Evolutionary conservation across 1,140 invertebrate species (phyloP), one percentile per base, ranked within the genome.

Genomic region (Ceratina japonica): DNA sequence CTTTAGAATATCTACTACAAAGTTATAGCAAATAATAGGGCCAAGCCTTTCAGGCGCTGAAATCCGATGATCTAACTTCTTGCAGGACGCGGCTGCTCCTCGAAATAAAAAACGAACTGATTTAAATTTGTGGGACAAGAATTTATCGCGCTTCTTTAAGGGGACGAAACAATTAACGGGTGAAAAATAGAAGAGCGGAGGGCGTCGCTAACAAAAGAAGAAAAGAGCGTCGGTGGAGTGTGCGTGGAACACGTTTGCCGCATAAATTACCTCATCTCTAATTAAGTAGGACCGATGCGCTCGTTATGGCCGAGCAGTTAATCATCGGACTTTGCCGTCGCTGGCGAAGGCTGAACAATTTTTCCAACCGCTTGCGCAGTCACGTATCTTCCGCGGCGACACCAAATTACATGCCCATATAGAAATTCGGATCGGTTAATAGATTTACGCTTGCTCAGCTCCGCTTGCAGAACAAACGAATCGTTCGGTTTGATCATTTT

Each of bases 221-320:
- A 84, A 68, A 49, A 68, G 27, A 65, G 44, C n/a, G 56, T 68
- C 49, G 52, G 13, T 54, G 22, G n/a, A 59, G 79, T 24, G 79
- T 24, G 68, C 52, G 59, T 74, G 63, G 72, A 68, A 75, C 78
- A 56, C 82, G 82, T 84, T 63, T 70, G 59, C 24, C 74, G 83
- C 80, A 85, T 85, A 85, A 85, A 84, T 85, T 85, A 81, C 59
- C 59, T 51, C 70, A 85, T 85, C 83, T 84, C 83, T 84, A 85
- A 85, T 85, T 85, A 85, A 85, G 79, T 81, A 85, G 64, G 27
- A 58, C 59, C 72, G 72, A 84, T 81, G 82, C 72, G 71, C 64
- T 73, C 80, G 83, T 85, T 85, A 84, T 54, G 59, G 75, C 63
- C 70, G 73, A 81, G 79, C 54, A 72, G 71, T 85, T 85, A 84